These are phyloP conservation scores for Drosophila neonasuta DNA, from an alignment of 2,888 invertebrate genomes.

Conservation along the genomic window DNA sequence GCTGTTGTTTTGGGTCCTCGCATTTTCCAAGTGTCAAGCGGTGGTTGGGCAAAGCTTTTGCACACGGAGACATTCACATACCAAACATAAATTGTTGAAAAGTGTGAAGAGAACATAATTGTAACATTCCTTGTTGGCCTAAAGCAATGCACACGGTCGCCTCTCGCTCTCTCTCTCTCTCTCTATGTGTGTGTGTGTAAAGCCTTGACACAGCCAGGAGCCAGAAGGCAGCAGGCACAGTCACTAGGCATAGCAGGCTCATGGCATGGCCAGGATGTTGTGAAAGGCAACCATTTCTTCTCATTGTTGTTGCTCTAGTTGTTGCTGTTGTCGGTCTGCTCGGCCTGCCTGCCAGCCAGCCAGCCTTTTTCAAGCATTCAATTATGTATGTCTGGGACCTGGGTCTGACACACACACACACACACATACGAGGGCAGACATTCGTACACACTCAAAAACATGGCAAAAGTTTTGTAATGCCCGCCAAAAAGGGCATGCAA, in stretches of 20 bases:
- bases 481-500: constrained; percentile 71
- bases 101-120: constrained; percentile 78
- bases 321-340: constrained; percentile 49
- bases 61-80: constrained; percentile 70
- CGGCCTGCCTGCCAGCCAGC: constrained; percentile 35
- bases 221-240: constrained; percentile 31
- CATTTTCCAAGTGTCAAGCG: constrained; percentile 67
- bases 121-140: constrained; percentile 78
- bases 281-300: constrained; percentile 57
- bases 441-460: constrained; percentile 61
- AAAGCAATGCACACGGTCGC: constrained; percentile 69
- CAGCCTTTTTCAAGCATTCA: constrained; percentile 76
- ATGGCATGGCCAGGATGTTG: constrained; percentile 59
- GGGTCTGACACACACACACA: constrained; percentile 70
- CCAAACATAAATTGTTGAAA: constrained; percentile 78
- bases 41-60: constrained; percentile 46
- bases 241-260: constrained; percentile 38
- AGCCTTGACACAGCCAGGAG: constrained; percentile 32
- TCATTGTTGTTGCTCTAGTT: constrained; percentile 30
- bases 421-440: constrained; percentile 29
- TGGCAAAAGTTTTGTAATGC: constrained; percentile 76
- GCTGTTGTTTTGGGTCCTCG: constrained; percentile 33
- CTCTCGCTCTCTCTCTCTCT: constrained; percentile 39
- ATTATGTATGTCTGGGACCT: constrained; percentile 76
- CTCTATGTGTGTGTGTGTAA: constrained; percentile 19